Conservation (phyloP, 92 coral and sea anemone genomes). For the Ricordea florida region DNA sequence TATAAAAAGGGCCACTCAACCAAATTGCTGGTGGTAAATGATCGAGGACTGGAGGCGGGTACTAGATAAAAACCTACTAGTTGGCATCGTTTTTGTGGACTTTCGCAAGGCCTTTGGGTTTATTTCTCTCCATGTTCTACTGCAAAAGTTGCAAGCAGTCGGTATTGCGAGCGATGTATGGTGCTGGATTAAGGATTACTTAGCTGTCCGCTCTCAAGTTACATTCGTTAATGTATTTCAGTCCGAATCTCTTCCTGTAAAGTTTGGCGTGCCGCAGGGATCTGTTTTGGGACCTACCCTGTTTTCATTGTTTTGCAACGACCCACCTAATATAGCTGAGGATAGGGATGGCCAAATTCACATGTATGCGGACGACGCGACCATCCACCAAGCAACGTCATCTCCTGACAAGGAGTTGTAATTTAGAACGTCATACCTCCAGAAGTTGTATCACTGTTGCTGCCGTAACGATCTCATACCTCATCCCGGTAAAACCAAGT, state of each 20-base stretch:
- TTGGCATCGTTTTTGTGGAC: constrained; percentile 5
- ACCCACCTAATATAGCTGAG: neutral
- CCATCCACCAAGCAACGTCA: constrained; percentile 13
- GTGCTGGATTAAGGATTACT: constrained; percentile 22
- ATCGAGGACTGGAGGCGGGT: constrained; percentile 26
- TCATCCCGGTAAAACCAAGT: constrained; percentile 20
- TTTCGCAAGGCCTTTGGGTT: constrained; percentile 9
- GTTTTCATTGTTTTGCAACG: constrained; percentile 12
- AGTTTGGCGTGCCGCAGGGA: constrained; percentile 49
- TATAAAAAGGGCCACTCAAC: constrained; percentile 33
- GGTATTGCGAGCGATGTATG: neutral
- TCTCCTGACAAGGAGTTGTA: neutral
- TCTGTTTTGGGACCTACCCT: constrained; percentile 32
- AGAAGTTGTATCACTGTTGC: constrained; percentile 25
- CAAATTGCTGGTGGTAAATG: constrained; percentile 2
- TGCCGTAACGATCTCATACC: constrained; percentile 8
- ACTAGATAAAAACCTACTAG: constrained; percentile 11
- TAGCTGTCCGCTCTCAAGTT: neutral
- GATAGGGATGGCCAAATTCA: neutral
- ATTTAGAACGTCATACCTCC: neutral
- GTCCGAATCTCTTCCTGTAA: constrained; percentile 5
- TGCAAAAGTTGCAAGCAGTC: neutral
- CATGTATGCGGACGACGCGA: constrained; percentile 46
- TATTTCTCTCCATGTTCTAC: neutral
- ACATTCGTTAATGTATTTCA: constrained; percentile 2